Evolutionary conservation across 2,113 vertebrate species (phyloP), one percentile per base, ranked within the genome.

Genomic region (Echinops telfairi): DNA sequence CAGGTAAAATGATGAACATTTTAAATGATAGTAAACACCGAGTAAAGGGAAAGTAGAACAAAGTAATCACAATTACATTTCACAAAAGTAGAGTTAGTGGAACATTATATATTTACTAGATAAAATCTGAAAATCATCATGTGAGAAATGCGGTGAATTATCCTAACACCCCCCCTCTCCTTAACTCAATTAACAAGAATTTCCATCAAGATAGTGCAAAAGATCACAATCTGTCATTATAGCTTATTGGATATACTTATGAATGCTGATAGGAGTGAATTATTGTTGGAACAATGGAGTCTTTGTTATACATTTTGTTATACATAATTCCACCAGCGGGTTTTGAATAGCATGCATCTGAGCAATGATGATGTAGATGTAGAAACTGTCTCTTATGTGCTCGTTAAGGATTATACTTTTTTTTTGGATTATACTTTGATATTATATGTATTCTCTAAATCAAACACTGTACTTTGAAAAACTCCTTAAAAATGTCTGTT

Each of bases 31-130:
- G 22, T n/a, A 33, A 33, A 43, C 2, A 6, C 83, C 79, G 73
- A 83, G 57, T 43, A 86, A 75, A 83, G 79, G 68, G 9, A 86
- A 64, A 0, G 1, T 57, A 88, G 66, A 92, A 22, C 25, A 66
- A 66, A 27, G 64, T 83, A 58, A 66, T 93, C 78, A 87, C 92
- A 97, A 79, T 88, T 94, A 75, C 80, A 91, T 91, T 57, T 29
- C 20, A 70, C 31, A 84, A 73, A 85, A 82, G 6, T 2, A 92
- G 83, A 77, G 15, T 36, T 29, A 91, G 4, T 19, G 82, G 89
- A 81, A 33, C 89, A 57, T 90, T 43, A 76, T 84, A 4, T 31
- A 77, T 3, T 75, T 60, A 10, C 38, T 76, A 86, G 80, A 75
- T 11, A 86, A 62, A 71, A 57, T 73, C 75, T 95, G 10, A 81